Conservation (phyloP, 2,888 invertebrate species). For the Homarus gammarus region DNA sequence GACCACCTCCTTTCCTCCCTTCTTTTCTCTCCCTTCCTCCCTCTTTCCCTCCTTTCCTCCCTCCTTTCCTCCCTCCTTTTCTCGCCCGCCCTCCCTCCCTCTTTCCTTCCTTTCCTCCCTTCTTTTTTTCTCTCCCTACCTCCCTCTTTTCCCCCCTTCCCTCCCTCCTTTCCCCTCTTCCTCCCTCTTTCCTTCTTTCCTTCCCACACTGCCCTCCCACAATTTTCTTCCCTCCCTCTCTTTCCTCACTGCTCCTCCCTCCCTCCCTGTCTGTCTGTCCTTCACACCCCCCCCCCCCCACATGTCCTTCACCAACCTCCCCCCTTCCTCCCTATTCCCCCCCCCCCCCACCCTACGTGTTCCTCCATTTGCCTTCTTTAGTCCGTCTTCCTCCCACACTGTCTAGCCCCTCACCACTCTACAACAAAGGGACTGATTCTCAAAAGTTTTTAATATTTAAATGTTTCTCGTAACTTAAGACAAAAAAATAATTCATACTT, state of each 20-base stretch:
- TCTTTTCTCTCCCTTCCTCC: not conserved
- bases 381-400: too few relatives aligned
- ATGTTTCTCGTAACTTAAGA: too few relatives aligned
- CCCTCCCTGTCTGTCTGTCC: not conserved
- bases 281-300: too few relatives aligned
- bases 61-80: not conserved
- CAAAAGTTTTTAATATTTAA: too few relatives aligned
- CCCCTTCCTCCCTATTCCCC: too few relatives aligned
- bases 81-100: not conserved
- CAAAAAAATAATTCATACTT: too few relatives aligned
- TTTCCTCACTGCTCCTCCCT: not conserved
- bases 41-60: conserved; percentile 5
- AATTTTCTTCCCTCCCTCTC: not conserved
- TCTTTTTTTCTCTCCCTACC: conserved; percentile 19
- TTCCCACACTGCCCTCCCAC: not conserved
- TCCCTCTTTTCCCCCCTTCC: conserved; percentile 6
- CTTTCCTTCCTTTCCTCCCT: not conserved
- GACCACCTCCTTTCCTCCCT: too few relatives aligned
- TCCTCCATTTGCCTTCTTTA: too few relatives aligned
- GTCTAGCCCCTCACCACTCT: too few relatives aligned
- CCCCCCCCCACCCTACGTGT: too few relatives aligned
- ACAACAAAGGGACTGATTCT: too few relatives aligned
- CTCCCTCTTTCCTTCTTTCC: not conserved
- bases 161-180: not conserved
- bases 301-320: too few relatives aligned